Base-by-base conservation (phyloP, 2,113 vertebrate species). In the Apodemus sylvaticus region DNA sequence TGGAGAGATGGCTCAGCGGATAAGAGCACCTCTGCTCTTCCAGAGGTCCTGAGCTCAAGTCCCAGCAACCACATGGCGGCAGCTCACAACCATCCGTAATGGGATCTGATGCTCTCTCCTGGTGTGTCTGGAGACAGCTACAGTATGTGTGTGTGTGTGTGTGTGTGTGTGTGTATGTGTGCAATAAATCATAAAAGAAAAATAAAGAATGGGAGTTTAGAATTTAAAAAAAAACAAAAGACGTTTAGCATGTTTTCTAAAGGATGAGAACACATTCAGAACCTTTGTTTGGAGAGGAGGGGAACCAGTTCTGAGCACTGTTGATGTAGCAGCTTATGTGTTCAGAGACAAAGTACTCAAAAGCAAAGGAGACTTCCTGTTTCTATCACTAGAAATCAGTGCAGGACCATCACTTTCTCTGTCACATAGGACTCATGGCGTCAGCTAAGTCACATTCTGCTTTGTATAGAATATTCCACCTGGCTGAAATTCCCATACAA, bases 401-500 rank as follows among this genome's bases (percentile, higher is more conserved):
- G 24, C 66, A 24, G 6, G 6, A 55, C 16, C 55, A 71, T 3
- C 6, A 4, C 78, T 55, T 31, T 58, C 0, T 78, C 0, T 78
- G 45, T 79, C 76, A 88, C n/a, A n/a, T 77, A 42, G 0, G 34
- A 94, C 2, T 12, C 51, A 71, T 34, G 20, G 13, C 70, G 19
- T 26, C 8, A 51, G 10, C 79, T 55, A 45, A 42, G 83, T 48
- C n/a, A 51, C 2, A 26, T 3, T 34, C 39, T 13, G 31, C 70
- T 79, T 64, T 7, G 74, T 62, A 16, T 1, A 20, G 45, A 88
- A 9, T 4, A 24, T 20, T 48, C 58, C 45, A 29, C 51, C 36
- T 53, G 31, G 70, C 14, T 73, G 45, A 36, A 42, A 62, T 64
- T 3, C 66, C 60, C 36, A 92, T 1, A 8, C 73, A 31, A 39